A percentile compares a stretch with the other conserved stretches of the same genome.
phyloP scores from a whole-genome alignment of 92 coral and sea anemone species.

The Umimayanthus chanpuru region DNA sequence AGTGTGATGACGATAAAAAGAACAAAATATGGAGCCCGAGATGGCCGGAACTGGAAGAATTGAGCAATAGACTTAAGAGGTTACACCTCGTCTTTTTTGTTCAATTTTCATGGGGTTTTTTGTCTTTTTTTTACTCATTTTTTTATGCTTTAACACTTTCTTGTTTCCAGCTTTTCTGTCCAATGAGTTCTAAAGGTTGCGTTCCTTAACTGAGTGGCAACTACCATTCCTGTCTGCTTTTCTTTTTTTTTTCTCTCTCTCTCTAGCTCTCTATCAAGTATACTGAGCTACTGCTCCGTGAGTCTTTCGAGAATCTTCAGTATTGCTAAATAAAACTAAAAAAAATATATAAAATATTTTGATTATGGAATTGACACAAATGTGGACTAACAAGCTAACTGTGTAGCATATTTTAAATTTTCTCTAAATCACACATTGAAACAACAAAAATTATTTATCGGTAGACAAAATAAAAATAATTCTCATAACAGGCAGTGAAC shows the following conservation, averaged over 20 bases:
- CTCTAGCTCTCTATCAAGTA: not conserved
- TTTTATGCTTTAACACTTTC: not conserved
- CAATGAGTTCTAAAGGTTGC: not conserved
- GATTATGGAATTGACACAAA: not conserved
- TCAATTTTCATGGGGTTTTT: not conserved
- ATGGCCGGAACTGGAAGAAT: not conserved
- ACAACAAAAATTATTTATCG: not conserved
- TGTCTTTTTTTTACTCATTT: too few species aligned
- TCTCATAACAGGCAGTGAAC: not conserved
- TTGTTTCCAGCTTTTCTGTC: not conserved
- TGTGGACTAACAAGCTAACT: not conserved
- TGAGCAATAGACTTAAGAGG: not conserved
- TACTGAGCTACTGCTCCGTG: not conserved
- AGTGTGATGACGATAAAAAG: not conserved
- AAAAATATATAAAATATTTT: too few species aligned
- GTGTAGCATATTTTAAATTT: not conserved
- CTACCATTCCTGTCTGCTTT: not conserved
- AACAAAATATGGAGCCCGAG: not conserved
- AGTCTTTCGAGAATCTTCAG: not conserved
- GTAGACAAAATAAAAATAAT: not conserved
- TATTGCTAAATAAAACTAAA: too few species aligned
- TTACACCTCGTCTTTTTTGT: too few species aligned
- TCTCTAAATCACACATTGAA: not conserved
- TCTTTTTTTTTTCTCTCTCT: too few species aligned
- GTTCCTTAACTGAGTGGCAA: not conserved